These are phyloP conservation scores for Euura saliciscinereae DNA, from an alignment of 1,140 invertebrate species.

Conservation along the genomic window DNA sequence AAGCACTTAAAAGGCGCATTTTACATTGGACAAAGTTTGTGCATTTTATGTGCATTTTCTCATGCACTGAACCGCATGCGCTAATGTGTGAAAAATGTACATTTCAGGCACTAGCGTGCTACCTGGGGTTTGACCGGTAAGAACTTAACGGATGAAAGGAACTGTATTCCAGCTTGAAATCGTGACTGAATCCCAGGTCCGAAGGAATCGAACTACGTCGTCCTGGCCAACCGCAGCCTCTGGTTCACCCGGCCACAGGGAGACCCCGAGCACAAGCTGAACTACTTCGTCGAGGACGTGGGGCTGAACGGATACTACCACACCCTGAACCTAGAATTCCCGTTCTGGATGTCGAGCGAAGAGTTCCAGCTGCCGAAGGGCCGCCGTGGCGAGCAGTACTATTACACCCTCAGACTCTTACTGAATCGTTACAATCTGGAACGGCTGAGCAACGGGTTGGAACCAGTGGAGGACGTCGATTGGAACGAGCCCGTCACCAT, in stretches of 20 bases:
- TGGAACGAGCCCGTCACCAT: constrained; percentile 60
- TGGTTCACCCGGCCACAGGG: constrained; percentile 58
- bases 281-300: constrained; percentile 75
- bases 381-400: constrained; percentile 69
- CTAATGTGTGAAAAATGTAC: no score
- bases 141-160: no score
- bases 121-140: constrained; percentile 1
- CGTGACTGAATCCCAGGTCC: background rate
- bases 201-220: constrained; percentile 26
- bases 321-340: constrained; percentile 65
- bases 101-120: no score
- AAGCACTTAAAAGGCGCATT: no score
- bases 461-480: constrained; percentile 64
- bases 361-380: constrained; percentile 58
- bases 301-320: constrained; percentile 73
- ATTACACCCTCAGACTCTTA: constrained; percentile 66
- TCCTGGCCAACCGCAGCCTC: constrained; percentile 59
- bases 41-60: no score
- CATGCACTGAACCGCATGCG: no score
- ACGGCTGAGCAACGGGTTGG: constrained; percentile 67
- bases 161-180: background rate
- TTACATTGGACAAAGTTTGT: no score
- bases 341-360: constrained; percentile 65
- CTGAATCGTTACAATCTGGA: constrained; percentile 72
- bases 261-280: constrained; percentile 59